phyloP scores from a whole-genome alignment of 2,113 vertebrate species.

The Pogonocichla stellata region DNA sequence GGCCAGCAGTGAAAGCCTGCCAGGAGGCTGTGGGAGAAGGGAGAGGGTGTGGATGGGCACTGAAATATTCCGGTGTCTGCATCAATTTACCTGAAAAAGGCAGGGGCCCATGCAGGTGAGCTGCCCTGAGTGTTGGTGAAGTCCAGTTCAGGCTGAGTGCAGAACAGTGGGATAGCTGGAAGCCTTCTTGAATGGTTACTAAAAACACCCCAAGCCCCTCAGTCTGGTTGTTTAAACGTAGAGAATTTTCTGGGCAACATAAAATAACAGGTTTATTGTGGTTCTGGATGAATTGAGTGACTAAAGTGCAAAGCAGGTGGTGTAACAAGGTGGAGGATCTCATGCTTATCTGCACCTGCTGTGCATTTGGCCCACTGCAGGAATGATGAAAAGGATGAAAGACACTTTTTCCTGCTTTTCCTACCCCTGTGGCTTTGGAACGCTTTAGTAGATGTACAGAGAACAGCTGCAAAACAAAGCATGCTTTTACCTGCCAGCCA shows the following conservation, averaged over 20 bases:
- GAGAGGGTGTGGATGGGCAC: not conserved
- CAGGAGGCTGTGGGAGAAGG: not conserved
- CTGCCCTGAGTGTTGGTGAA: not conserved
- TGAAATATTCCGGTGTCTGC: not conserved
- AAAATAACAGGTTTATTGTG: not conserved
- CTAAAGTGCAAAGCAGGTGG: not conserved
- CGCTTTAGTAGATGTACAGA: not conserved
- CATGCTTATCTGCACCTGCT: not conserved
- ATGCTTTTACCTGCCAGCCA: constrained; percentile 1
- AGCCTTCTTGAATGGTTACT: not conserved
- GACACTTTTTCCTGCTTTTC: not conserved
- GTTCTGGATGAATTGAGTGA: not conserved
- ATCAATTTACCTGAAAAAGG: not conserved
- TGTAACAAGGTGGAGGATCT: not conserved
- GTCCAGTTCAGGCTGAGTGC: not conserved
- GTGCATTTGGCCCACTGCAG: not conserved
- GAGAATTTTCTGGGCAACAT: not conserved
- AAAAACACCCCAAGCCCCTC: not conserved
- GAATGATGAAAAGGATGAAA: not conserved
- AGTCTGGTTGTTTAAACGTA: not conserved
- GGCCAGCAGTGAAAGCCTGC: not conserved
- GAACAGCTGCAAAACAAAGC: not conserved
- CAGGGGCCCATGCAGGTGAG: fast-evolving
- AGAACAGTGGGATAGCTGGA: not conserved
- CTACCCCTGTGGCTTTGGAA: not conserved